Base-by-base conservation (phyloP, 2,888 invertebrate genomes). In the Ephialtes manifestator region DNA sequence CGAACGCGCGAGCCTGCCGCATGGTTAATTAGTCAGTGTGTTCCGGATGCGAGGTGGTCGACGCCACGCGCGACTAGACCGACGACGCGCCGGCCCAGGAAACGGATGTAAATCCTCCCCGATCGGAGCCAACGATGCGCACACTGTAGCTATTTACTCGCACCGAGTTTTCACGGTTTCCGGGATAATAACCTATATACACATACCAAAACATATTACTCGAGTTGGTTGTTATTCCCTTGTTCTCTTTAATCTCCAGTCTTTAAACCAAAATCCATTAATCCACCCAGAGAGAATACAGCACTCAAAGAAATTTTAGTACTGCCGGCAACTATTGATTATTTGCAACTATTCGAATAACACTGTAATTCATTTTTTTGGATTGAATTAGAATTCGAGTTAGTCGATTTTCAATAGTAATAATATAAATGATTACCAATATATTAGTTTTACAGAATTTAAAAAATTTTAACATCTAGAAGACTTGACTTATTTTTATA, bases 11-110 rank as follows among this genome's bases (percentile, higher is more conserved):
- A 71, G 71, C 53, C 76, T 60, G 85, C 82, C 82, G 87, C 87
- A 88, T 85, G 86, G 88, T 88, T 88, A 88, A 88, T 88, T 88
- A 88, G 88, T 88, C 87, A 85, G 86, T 84, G 86, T 86, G 87
- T 87, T 72, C 86, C 88, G 88, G 87, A 88, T 83, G 83, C 83
- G 85, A 84, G 85, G 65, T 67, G 79, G 71, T 82, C 82, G 71
- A 79, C 75, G 82, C 79, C 82, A 68, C 63, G 74, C 60, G 53
- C 53, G 51, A 58, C 63, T 63, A 78, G 72, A 28, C 58, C 71
- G 79, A 76, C 78, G 70, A 81, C 78, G 75, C 82, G 60, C 65
- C 65, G 86, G 78, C 77, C 72, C 84, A 83, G 87, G 87, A 87
- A 87, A 70, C 86, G 82, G 84, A 85, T 85, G 84, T 87, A 85